These are phyloP conservation scores for Lingula anatina DNA, from an alignment of 2,888 invertebrate species.

Conservation along the genomic window DNA sequence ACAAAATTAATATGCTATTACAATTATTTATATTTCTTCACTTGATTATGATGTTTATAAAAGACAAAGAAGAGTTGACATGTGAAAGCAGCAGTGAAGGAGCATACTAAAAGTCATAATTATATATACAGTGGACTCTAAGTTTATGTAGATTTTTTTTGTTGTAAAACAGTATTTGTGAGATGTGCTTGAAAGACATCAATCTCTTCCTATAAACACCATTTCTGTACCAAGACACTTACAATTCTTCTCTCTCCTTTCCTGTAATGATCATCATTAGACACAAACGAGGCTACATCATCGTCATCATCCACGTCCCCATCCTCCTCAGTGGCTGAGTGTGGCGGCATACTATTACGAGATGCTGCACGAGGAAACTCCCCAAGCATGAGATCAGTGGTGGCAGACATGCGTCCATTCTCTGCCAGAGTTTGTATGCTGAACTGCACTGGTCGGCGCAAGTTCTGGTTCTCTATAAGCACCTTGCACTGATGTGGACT, in stretches of 20 bases:
- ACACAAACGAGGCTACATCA: constrained; percentile 21
- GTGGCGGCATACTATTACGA: neutral
- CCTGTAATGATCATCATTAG: constrained; percentile 14
- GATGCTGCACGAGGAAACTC: constrained; percentile 1
- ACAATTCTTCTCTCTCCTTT: constrained; percentile 29
- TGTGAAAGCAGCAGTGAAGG: too few species aligned
- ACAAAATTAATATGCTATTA: neutral
- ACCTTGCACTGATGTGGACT: constrained; percentile 27
- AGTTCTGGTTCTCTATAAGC: constrained; percentile 31
- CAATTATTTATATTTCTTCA: constrained; percentile 22
- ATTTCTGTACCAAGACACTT: too few species aligned
- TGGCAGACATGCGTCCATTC: constrained; percentile 24
- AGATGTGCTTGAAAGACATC: too few species aligned
- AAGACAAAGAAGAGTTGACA: too few species aligned
- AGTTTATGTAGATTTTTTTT: too few species aligned
- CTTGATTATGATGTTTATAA: too few species aligned
- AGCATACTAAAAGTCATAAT: too few species aligned
- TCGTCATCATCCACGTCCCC: constrained; percentile 11
- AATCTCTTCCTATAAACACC: too few species aligned
- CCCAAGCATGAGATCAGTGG: constrained; percentile 2
- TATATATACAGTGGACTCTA: too few species aligned
- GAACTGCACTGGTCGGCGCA: constrained; percentile 25
- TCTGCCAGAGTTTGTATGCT: constrained; percentile 34
- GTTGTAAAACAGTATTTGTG: too few species aligned
- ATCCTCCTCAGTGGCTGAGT: neutral